phyloP scores from a whole-genome alignment of 2,888 invertebrate species.

The Acleris sparsana region DNA sequence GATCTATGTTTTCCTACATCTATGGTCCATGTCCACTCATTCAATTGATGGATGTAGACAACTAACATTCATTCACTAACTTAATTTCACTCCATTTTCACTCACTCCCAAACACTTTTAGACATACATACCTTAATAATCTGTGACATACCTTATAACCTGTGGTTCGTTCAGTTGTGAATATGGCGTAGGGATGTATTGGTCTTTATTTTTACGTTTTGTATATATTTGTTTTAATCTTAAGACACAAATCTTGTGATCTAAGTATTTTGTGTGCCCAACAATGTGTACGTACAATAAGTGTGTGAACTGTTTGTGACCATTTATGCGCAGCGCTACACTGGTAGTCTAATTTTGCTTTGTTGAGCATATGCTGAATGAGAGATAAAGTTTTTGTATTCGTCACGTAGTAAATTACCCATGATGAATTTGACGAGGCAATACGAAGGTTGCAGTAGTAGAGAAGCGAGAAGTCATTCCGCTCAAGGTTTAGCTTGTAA shows the following conservation, averaged over 20 bases:
- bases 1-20: too few species aligned
- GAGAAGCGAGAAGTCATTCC: slow-evolving; percentile 69
- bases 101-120: too few species aligned
- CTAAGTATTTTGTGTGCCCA: slow-evolving; percentile 49
- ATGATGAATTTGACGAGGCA: slow-evolving; percentile 61
- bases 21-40: too few species aligned
- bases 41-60: too few species aligned
- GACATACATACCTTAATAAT: too few species aligned
- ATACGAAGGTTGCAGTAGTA: slow-evolving; percentile 52
- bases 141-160: too few species aligned
- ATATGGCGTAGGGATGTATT: slow-evolving; percentile 68
- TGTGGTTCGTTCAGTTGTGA: slow-evolving; percentile 19
- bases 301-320: slow-evolving; percentile 27
- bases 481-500: slow-evolving; percentile 70
- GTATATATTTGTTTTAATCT: slow-evolving; percentile 69
- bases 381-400: slow-evolving; percentile 59
- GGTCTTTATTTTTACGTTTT: slow-evolving; percentile 75
- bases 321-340: slow-evolving; percentile 31
- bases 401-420: slow-evolving; percentile 51
- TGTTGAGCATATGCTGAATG: slow-evolving; percentile 69
- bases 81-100: too few species aligned
- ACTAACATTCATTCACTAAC: too few species aligned
- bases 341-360: slow-evolving; percentile 59
- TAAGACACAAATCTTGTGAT: slow-evolving; percentile 71
- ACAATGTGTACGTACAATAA: slow-evolving; percentile 23